Percentiles rank a stretch among this genome's conserved stretches.
phyloP scores from a whole-genome alignment of 1,140 invertebrate genomes.

The Hyles vespertilio region DNA sequence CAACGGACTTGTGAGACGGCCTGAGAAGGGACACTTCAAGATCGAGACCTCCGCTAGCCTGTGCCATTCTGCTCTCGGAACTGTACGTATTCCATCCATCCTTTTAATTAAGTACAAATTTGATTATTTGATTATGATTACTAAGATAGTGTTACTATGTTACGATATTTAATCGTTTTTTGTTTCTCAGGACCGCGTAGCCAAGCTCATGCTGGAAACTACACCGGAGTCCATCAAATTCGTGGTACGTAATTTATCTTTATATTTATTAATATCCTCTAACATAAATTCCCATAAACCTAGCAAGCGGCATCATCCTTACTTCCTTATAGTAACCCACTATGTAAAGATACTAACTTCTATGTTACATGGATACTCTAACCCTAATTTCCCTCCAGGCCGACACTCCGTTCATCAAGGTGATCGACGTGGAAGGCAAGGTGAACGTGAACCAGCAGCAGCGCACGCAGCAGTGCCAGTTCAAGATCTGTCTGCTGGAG shows the following conservation, averaged over 20 bases:
- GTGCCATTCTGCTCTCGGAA: constrained; percentile 50
- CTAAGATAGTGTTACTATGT: not conserved
- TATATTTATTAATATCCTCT: too few species aligned
- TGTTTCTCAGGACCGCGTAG: constrained; percentile 54
- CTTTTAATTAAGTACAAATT: not conserved
- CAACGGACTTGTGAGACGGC: constrained; percentile 31
- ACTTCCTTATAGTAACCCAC: too few species aligned
- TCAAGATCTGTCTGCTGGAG: constrained; percentile 70
- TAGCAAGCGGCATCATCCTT: too few species aligned
- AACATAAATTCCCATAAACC: too few species aligned
- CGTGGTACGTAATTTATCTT: constrained; percentile 42
- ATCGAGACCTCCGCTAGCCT: constrained; percentile 45
- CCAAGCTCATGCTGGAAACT: constrained; percentile 60
- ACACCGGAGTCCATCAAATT: constrained; percentile 63
- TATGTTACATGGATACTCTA: too few species aligned
- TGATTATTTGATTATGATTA: not conserved
- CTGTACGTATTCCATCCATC: constrained; percentile 34
- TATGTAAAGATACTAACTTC: too few species aligned
- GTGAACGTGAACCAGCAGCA: constrained; percentile 72
- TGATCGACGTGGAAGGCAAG: constrained; percentile 70
- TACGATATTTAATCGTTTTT: constrained; percentile 12
- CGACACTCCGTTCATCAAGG: constrained; percentile 73
- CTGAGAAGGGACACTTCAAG: constrained; percentile 36
- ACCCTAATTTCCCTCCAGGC: constrained; percentile 23
- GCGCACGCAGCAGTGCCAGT: constrained; percentile 39